Conservation (phyloP, 2,797 vertebrate species). For the Eulemur rubriventer region DNA sequence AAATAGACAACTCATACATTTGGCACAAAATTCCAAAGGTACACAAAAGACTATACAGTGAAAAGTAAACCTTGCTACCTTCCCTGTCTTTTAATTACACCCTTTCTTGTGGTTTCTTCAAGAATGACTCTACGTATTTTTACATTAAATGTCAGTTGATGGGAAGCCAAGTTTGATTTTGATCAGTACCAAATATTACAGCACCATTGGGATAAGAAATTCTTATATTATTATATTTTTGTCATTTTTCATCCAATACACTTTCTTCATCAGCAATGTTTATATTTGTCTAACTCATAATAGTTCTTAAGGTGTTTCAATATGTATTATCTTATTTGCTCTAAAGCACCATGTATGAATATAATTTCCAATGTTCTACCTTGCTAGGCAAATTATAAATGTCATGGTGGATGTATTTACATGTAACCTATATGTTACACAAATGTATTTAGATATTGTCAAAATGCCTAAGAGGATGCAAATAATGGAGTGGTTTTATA, state of each 20-base stretch:
- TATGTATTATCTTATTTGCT: background rate
- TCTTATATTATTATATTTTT: background rate
- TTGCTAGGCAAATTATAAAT: background rate
- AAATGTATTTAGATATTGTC: background rate
- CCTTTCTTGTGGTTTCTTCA: background rate
- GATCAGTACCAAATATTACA: background rate
- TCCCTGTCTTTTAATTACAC: background rate
- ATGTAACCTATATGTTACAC: background rate
- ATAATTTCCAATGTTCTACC: background rate
- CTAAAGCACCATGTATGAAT: background rate
- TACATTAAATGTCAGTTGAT: background rate
- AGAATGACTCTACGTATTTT: background rate
- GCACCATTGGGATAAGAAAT: background rate
- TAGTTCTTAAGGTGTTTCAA: background rate
- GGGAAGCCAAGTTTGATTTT: background rate
- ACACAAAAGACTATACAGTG: background rate
- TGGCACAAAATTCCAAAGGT: constrained; percentile 15
- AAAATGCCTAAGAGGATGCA: background rate
- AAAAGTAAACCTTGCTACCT: background rate
- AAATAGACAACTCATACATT: background rate
- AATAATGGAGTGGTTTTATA: background rate
- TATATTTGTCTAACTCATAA: background rate
- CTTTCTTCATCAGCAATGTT: background rate
- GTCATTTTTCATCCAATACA: background rate
- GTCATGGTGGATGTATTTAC: background rate